Base-by-base conservation (phyloP, 2,888 invertebrate species). In the Philhelius pedissequus region DNA sequence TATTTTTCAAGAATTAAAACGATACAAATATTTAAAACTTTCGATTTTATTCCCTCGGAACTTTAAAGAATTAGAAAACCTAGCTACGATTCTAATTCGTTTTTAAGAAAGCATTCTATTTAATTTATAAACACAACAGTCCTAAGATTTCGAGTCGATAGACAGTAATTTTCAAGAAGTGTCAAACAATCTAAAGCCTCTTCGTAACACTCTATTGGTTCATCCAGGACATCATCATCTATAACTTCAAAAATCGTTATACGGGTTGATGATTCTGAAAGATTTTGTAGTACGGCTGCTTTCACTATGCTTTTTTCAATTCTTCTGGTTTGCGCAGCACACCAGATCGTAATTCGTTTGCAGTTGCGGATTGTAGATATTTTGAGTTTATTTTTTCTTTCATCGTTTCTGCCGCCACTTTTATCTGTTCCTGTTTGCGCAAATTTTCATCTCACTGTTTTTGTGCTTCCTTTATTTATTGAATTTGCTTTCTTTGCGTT, bases 181-280 rank as follows among this genome's bases (percentile, higher is more conserved):
- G 7, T 4, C 22, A 78, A 32, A n/a, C 78, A 78, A 3, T 50
- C 64, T 5, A 71, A 30, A 7, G 48, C 78, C n/a, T 78, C 78
- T 2, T 66, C 45, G 2, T 38, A 58, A 0, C 56, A 40, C 30
- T 71, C 25, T 25, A 78, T 66, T 0, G 56, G 54, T 6, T 20
- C 27, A 15, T 38, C 27, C 2, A 22, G 1, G 4, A 52, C 43
- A 58, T 73, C 73, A 2, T 52, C 71, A 30, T 35, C 13, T 20
- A 56, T 56, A 13, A 35, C 13, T 8, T 56, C 56, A n/a, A 5
- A 7, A 1, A 25, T 1, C 48, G 48, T 48, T 6, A 48, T 22
- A 22, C 13, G 3, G 3, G 2, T 6, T 15, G 40, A 9, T 15
- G 27, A 1, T 9, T 1, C 1, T 45, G 45, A 4, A n/a, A n/a